phyloP scores from a whole-genome alignment of 2,113 vertebrate genomes.

The Orthonyx spaldingii region DNA sequence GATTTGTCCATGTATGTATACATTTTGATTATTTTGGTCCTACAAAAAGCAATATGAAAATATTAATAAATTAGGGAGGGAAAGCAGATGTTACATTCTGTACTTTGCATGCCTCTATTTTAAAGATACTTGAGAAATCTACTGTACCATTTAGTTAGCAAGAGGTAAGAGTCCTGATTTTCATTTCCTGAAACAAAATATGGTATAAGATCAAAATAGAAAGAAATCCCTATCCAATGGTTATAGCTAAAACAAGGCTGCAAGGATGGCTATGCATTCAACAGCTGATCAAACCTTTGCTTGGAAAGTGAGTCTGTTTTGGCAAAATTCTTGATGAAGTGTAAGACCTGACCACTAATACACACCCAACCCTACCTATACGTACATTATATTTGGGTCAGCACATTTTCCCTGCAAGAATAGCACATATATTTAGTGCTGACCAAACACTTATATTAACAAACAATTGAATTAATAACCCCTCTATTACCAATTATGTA shows the following conservation, averaged over 20 bases:
- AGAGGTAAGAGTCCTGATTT: not conserved
- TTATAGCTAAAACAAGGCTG: not conserved
- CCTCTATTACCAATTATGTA: not conserved
- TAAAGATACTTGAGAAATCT: not conserved
- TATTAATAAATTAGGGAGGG: not conserved
- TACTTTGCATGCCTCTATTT: not conserved
- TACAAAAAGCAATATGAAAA: not conserved
- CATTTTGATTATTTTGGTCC: slow-evolving; percentile 10
- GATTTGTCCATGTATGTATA: not conserved
- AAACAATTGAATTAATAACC: not conserved
- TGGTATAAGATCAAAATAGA: not conserved
- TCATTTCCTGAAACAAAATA: not conserved
- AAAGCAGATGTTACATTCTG: slow-evolving; percentile 14
- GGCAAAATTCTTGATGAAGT: not conserved
- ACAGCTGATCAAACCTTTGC: not conserved
- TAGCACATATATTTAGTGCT: not conserved
- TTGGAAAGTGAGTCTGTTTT: not conserved
- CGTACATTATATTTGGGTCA: not conserved
- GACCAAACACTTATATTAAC: not conserved
- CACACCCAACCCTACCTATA: not conserved
- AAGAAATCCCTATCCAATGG: not conserved
- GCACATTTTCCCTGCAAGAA: not conserved
- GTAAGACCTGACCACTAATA: not conserved
- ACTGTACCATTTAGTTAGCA: not conserved
- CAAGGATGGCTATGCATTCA: not conserved